Evolutionary conservation across 1,140 invertebrate genomes (phyloP).

Genomic region (Dysdera silvatica): DNA sequence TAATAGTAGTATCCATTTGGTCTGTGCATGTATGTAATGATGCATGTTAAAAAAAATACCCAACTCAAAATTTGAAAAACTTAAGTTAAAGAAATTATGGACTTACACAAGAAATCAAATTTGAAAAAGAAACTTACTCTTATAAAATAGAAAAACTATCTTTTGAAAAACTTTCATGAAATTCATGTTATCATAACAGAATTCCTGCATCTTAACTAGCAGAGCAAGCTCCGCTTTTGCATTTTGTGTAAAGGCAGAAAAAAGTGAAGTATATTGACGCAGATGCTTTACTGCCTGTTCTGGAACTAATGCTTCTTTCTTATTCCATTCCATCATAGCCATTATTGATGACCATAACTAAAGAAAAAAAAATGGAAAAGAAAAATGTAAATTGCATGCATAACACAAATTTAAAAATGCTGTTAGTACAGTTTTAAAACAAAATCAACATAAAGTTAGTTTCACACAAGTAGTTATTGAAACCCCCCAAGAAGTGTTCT

Average conservation of each 20-base stretch:
- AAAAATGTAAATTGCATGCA: neutral
- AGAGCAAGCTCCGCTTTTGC: conserved; percentile 78
- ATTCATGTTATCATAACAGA: conserved; percentile 97
- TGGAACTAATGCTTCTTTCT: conserved; percentile 91
- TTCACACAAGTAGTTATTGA: no score
- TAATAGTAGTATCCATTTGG: no score
- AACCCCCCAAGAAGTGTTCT: no score
- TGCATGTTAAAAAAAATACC: no score
- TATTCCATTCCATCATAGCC: conserved; percentile 93
- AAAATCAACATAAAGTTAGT: no score
- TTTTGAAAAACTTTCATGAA: conserved; percentile 98
- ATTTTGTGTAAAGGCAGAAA: conserved; percentile 71
- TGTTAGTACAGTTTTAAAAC: no score
- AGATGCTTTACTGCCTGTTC: conserved; percentile 89
- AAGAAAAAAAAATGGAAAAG: neutral
- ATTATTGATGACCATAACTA: conserved; percentile 83
- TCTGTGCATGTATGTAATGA: no score
- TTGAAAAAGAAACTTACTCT: conserved; percentile 48
- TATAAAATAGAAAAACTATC: conserved; percentile 91
- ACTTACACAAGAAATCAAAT: neutral
- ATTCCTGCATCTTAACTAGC: conserved; percentile 87
- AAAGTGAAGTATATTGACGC: conserved; percentile 70
- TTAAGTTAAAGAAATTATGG: no score
- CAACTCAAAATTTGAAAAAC: no score
- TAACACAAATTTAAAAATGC: neutral